phyloP scores from a whole-genome alignment of 2,113 vertebrate genomes.

The Miniopterus natalensis region DNA sequence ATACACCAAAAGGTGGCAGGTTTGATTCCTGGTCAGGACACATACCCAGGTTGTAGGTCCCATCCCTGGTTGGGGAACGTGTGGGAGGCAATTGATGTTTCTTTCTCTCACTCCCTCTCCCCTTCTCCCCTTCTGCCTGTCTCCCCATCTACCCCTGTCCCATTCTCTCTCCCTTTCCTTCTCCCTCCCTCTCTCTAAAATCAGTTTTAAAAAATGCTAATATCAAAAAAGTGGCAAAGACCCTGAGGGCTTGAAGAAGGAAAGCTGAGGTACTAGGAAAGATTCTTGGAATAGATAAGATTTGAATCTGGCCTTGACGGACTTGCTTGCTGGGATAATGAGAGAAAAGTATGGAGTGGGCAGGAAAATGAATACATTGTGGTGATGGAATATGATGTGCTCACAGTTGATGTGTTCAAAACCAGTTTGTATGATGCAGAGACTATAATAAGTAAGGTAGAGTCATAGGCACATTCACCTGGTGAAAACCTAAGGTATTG shows the following conservation, averaged over 20 bases:
- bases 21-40: not conserved
- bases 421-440: slow-evolving; percentile 32
- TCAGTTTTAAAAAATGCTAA: not conserved
- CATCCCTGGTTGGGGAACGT: too few relatives aligned
- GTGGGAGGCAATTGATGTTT: too few relatives aligned
- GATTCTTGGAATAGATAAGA: not conserved
- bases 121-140: too few relatives aligned
- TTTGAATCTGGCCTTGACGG: slow-evolving; percentile 29
- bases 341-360: not conserved
- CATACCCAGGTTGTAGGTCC: not conserved
- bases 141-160: too few relatives aligned
- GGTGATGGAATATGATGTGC: not conserved
- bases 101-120: too few relatives aligned
- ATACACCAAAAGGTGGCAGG: not conserved
- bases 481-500: not conserved
- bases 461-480: not conserved
- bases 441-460: not conserved
- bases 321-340: not conserved
- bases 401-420: not conserved
- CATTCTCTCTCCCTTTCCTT: too few relatives aligned
- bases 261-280: not conserved
- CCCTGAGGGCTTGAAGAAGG: not conserved
- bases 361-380: not conserved
- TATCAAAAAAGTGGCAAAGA: not conserved
- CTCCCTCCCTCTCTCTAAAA: too few relatives aligned